phyloP scores from a whole-genome alignment of 2,113 vertebrate species.

The Herpetotheres cachinnans region DNA sequence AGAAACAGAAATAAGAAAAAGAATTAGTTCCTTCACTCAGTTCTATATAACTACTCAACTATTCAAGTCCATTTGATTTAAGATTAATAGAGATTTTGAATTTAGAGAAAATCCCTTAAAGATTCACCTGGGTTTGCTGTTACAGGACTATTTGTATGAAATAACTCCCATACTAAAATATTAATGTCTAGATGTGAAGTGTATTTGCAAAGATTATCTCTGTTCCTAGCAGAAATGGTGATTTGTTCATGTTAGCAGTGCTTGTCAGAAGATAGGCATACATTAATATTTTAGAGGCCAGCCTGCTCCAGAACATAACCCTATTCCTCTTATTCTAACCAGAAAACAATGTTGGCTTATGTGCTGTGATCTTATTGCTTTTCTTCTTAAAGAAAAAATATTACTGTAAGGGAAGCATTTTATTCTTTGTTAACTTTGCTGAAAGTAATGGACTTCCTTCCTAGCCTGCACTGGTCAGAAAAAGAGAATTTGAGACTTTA shows the following conservation, averaged over 20 bases:
- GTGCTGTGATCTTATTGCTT: not conserved
- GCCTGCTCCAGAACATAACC: not conserved
- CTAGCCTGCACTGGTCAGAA: not conserved
- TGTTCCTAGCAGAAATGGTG: not conserved
- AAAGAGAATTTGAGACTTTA: not conserved
- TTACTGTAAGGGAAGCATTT: not conserved
- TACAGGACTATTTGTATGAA: not conserved
- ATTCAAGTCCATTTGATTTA: not conserved
- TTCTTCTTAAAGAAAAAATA: not conserved
- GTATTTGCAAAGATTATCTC: not conserved
- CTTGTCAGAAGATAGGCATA: not conserved
- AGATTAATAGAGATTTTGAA: not conserved
- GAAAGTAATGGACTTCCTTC: not conserved
- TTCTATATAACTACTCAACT: not conserved
- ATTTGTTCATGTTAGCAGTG: not conserved
- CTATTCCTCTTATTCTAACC: not conserved
- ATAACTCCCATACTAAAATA: not conserved
- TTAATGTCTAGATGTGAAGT: not conserved
- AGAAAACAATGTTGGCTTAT: not conserved
- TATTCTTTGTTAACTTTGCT: not conserved
- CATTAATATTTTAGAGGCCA: constrained; percentile 10
- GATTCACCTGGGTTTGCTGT: not conserved
- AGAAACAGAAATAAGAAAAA: not conserved
- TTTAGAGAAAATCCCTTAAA: not conserved
- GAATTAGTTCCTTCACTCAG: not conserved